phyloP scores from a whole-genome alignment of 2,888 invertebrate genomes.

The Lingula anatina region DNA sequence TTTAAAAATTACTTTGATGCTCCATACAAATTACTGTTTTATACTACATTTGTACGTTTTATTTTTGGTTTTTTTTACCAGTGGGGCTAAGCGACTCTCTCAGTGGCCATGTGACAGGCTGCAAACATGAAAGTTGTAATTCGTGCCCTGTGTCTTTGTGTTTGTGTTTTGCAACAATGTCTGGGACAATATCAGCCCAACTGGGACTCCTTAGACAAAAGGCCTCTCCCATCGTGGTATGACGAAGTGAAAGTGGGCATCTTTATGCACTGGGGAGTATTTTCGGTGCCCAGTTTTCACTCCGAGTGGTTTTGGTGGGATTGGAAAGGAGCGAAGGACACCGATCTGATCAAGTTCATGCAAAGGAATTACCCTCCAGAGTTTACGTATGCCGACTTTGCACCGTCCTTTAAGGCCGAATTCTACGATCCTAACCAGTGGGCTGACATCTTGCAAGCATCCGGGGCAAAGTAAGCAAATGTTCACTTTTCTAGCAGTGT shows the following conservation, averaged over 20 bases:
- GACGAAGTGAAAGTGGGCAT: conserved; percentile 54
- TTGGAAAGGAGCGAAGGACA: conserved; percentile 59
- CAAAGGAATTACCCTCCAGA: conserved; percentile 73
- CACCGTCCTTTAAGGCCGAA: conserved; percentile 74
- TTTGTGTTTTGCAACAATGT: no score
- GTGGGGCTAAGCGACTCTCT: no score
- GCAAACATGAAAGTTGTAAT: no score
- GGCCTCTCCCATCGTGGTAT: conserved; percentile 52
- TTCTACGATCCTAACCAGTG: conserved; percentile 80
- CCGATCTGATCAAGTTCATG: conserved; percentile 63
- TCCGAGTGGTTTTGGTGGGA: conserved; percentile 86
- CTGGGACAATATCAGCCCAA: conserved; percentile 19
- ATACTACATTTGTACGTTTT: no score
- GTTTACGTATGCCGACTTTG: conserved; percentile 90
- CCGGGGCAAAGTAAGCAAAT: conserved; percentile 73
- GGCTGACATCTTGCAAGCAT: conserved; percentile 73
- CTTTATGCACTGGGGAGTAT: conserved; percentile 56
- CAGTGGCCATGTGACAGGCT: no score
- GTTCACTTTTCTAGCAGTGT: no score
- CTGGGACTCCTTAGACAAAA: conserved; percentile 51
- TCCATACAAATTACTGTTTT: no score
- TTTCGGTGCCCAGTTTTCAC: no score
- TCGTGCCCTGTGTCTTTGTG: no score
- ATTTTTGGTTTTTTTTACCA: no score
- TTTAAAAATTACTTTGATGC: no score